phyloP scores from a whole-genome alignment of 1,140 invertebrate genomes.

The Aphis craccivora region DNA sequence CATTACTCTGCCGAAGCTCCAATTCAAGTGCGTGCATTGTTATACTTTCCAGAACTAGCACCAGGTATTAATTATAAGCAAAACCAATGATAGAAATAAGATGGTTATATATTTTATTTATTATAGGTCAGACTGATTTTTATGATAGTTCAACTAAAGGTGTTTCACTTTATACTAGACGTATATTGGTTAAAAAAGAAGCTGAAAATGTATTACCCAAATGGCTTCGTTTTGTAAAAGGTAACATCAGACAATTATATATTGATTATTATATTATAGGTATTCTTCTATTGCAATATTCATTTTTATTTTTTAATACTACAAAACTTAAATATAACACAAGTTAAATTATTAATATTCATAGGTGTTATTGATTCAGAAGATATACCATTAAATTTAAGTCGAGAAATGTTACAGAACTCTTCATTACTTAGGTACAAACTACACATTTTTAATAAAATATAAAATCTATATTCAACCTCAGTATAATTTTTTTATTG shows the following conservation, averaged over 20 bases:
- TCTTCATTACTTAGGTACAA: constrained; percentile 85
- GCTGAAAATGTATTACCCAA: constrained; percentile 91
- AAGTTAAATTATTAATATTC: constrained; percentile 59
- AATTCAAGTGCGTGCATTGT: constrained; percentile 85
- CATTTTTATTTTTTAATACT: not conserved
- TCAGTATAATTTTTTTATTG: not conserved
- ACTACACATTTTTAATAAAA: not conserved
- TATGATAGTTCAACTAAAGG: constrained; percentile 72
- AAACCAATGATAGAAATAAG: not conserved
- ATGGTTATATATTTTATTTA: not conserved
- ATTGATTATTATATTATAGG: not conserved
- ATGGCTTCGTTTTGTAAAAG: constrained; percentile 94
- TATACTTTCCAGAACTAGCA: constrained; percentile 93
- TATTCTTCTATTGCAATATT: not conserved
- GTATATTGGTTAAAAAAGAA: constrained; percentile 81
- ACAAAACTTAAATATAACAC: not conserved
- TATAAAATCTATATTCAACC: not conserved
- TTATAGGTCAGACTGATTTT: constrained; percentile 55
- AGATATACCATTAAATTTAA: constrained; percentile 97
- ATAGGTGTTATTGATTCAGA: constrained; percentile 94
- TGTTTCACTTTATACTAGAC: constrained; percentile 88
- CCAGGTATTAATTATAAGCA: constrained; percentile 66
- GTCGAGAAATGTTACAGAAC: constrained; percentile 93
- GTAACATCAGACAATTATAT: constrained; percentile 64
- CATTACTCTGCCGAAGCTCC: constrained; percentile 89